Percentiles rank a stretch among this genome's conserved stretches.
phyloP scores from a whole-genome alignment of 2,113 vertebrate genomes.

The Strix aluco region DNA sequence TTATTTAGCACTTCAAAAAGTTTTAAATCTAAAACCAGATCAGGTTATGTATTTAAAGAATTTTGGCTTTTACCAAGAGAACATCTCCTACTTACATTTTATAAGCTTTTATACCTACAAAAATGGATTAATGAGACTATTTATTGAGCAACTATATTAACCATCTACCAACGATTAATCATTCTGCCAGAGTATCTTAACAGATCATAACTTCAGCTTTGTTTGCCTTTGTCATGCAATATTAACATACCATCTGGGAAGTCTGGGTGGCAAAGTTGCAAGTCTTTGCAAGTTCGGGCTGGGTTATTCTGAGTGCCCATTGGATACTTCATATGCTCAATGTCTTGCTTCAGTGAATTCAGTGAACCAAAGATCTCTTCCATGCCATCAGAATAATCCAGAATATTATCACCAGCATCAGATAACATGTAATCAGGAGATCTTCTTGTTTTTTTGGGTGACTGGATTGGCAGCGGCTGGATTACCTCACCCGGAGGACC shows the following conservation, averaged over 20 bases:
- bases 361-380: conserved; percentile 94
- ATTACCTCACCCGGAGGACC: conserved; percentile 96
- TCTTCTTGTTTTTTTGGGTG: conserved; percentile 89
- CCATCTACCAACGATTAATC: neutral
- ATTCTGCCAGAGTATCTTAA: neutral
- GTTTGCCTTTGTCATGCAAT: neutral
- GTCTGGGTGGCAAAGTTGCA: conserved; percentile 96
- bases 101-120: neutral
- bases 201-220: neutral
- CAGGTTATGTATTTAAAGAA: neutral
- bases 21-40: neutral
- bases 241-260: conserved; percentile 88
- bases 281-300: conserved; percentile 93
- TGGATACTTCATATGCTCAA: conserved; percentile 97
- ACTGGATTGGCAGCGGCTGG: conserved; percentile 91
- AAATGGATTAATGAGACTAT: neutral
- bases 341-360: conserved; percentile 94
- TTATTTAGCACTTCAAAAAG: neutral
- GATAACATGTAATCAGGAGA: conserved; percentile 84
- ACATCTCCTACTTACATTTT: neutral
- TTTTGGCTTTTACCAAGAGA: neutral
- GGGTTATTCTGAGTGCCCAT: conserved; percentile 95
- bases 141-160: neutral
- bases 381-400: conserved; percentile 94
- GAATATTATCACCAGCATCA: conserved; percentile 81